Evolutionary conservation across 2,113 vertebrate genomes (phyloP).

Genomic region (Columbina picui): DNA sequence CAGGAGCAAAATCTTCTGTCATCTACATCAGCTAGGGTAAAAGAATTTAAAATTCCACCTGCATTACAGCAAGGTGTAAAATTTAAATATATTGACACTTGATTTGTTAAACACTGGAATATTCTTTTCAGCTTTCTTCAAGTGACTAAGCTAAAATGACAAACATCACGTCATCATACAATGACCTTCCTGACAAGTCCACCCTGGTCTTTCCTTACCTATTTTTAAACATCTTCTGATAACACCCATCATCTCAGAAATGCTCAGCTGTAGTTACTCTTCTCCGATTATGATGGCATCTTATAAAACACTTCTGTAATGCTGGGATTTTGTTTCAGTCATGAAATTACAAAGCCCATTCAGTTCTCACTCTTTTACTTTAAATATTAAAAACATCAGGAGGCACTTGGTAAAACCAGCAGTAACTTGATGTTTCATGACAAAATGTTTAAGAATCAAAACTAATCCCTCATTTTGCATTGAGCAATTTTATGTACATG

Average conservation of each 20-base stretch:
- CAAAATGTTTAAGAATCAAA: neutral
- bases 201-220: neutral
- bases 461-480: neutral
- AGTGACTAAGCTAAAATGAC: neutral
- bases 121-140: neutral
- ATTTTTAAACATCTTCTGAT: neutral
- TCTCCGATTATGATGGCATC: neutral
- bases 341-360: neutral
- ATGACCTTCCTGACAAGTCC: neutral
- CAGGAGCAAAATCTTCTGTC: neutral
- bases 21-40: neutral
- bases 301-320: neutral
- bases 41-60: neutral
- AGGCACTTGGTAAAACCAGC: neutral
- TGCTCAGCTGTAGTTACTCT: neutral
- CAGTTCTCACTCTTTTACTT: neutral
- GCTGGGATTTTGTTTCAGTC: neutral
- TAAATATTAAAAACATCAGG: neutral
- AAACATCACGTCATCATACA: neutral
- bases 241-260: neutral
- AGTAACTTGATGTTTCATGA: neutral
- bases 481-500: accelerated
- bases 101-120: neutral
- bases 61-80: neutral
- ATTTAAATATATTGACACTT: neutral